Evolutionary conservation across 2,113 vertebrate genomes (phyloP).

Genomic region (Oncorhynchus nerka): DNA sequence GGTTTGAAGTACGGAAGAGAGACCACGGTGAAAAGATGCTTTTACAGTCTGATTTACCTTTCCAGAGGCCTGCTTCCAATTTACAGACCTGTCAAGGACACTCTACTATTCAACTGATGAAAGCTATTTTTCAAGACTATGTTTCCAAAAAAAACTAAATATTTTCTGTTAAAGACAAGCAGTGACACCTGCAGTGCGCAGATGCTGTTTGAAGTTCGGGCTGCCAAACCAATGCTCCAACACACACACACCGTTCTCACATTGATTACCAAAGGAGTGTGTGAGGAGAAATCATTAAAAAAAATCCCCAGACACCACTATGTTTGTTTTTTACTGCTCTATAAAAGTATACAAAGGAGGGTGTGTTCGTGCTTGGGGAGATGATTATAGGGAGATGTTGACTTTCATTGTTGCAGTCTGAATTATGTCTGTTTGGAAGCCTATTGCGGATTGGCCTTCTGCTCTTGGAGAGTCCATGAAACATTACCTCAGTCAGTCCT

Average conservation of each 20-base stretch:
- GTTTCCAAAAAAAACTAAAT: conserved; percentile 14
- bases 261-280: conserved; percentile 1
- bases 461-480: not conserved
- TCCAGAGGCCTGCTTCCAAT: conserved; percentile 16
- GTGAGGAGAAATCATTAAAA: not conserved
- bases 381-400: conserved; percentile 16
- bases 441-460: not conserved
- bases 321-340: conserved; percentile 19
- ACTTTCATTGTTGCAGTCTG: conserved; percentile 19
- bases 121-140: conserved; percentile 33
- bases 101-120: conserved; percentile 20
- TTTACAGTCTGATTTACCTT: conserved; percentile 19
- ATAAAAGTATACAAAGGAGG: conserved; percentile 9
- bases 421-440: conserved; percentile 12
- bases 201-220: conserved; percentile 5
- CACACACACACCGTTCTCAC: conserved; percentile 8
- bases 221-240: not conserved
- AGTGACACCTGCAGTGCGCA: conserved; percentile 12
- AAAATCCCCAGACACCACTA: conserved; percentile 6
- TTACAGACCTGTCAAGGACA: conserved; percentile 27
- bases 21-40: conserved; percentile 1
- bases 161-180: conserved; percentile 4
- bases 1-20: not conserved
- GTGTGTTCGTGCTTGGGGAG: conserved; percentile 8
- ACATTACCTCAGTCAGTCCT: not conserved